phyloP scores from a whole-genome alignment of 2,888 invertebrate genomes.

The Cryptops parisi region DNA sequence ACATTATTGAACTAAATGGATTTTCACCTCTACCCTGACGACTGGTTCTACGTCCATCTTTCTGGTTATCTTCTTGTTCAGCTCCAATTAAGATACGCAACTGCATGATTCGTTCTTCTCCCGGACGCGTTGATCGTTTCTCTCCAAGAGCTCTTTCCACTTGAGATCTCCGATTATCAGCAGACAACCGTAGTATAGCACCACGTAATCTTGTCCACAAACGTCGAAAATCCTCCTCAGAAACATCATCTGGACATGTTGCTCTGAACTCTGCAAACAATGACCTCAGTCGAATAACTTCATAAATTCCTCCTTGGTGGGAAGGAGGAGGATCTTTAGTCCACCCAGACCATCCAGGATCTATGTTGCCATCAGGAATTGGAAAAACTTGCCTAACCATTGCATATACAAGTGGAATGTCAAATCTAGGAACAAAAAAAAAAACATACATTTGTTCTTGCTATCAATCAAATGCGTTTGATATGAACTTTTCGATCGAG shows the following conservation, averaged over 20 bases:
- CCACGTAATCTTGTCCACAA: constrained; percentile 10
- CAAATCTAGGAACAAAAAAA: constrained; percentile 5
- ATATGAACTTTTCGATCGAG: no score
- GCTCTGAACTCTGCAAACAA: constrained; percentile 10
- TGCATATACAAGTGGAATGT: constrained; percentile 8
- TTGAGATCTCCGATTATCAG: neutral
- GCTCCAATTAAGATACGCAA: neutral
- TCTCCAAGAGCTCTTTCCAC: constrained; percentile 2
- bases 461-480: no score
- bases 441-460: neutral
- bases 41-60: constrained; percentile 1
- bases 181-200: constrained; percentile 1
- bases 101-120: constrained; percentile 1
- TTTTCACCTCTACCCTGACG: neutral
- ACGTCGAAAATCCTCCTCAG: constrained; percentile 11
- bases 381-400: constrained; percentile 5
- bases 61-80: constrained; percentile 1
- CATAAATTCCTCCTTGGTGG: constrained; percentile 8
- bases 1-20: no score
- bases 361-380: constrained; percentile 2
- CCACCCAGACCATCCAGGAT: constrained; percentile 9
- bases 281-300: constrained; percentile 8
- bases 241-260: constrained; percentile 12
- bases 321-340: constrained; percentile 9
- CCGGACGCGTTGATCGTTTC: neutral